phyloP scores from a whole-genome alignment of 2,888 invertebrate genomes.

The Brachyptera putata region DNA sequence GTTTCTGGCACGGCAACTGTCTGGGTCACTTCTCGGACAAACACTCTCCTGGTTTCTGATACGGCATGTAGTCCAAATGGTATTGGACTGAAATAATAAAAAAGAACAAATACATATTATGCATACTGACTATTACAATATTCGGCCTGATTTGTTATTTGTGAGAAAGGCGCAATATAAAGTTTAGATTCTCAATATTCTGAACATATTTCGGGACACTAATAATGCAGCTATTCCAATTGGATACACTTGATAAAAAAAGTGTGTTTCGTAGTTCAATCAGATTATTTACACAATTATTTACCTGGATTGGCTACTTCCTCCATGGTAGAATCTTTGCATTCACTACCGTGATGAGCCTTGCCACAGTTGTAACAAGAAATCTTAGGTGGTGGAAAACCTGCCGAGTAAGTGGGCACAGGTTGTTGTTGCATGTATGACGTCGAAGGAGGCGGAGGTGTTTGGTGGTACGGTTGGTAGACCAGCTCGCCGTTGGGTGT shows the following conservation, averaged over 20 bases:
- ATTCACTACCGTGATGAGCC: constrained; percentile 79
- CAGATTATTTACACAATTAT: too few relatives aligned
- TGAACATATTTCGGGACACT: too few relatives aligned
- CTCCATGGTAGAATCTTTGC: constrained; percentile 88
- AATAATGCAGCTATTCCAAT: too few relatives aligned
- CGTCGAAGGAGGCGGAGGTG: constrained; percentile 41
- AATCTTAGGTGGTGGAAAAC: constrained; percentile 58
- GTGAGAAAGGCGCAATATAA: too few relatives aligned
- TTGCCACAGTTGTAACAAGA: constrained; percentile 92
- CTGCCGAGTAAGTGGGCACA: constrained; percentile 45
- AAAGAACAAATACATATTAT: constrained; percentile 4
- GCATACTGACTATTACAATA: too few relatives aligned
- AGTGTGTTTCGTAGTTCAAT: too few relatives aligned
- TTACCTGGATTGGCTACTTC: constrained; percentile 64
- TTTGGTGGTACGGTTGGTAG: constrained; percentile 35
- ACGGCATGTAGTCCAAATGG: constrained; percentile 46
- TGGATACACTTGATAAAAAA: too few relatives aligned
- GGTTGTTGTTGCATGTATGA: constrained; percentile 41
- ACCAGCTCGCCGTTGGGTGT: constrained; percentile 35
- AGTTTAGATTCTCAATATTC: too few relatives aligned
- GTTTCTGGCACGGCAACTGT: constrained; percentile 32
- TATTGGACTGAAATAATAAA: constrained; percentile 45
- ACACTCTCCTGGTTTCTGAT: constrained; percentile 46
- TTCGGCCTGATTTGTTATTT: too few relatives aligned
- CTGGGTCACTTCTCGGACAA: constrained; percentile 49